These are phyloP conservation scores for Rhinopomastus cyanomelas DNA, from an alignment of 2,113 vertebrate genomes.

Conservation along the genomic window DNA sequence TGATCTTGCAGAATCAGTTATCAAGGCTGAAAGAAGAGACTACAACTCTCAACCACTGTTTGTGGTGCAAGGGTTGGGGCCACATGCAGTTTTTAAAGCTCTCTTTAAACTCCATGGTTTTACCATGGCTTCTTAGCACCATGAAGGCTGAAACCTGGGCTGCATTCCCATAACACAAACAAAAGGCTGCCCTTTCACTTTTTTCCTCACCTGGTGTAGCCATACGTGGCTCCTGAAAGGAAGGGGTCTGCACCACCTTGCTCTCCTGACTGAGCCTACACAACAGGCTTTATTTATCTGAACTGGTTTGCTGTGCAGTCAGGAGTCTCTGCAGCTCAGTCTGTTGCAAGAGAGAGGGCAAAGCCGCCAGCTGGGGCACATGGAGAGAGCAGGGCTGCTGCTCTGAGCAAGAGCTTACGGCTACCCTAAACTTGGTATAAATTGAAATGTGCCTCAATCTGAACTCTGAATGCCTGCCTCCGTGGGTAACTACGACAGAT, in stretches of 20 bases:
- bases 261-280: background rate
- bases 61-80: background rate
- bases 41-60: background rate
- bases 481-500: background rate
- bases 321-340: background rate
- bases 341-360: background rate
- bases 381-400: background rate
- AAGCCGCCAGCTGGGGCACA: background rate
- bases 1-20: background rate
- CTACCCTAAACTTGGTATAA: background rate
- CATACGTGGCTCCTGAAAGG: background rate
- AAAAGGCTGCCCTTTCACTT: background rate
- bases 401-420: background rate
- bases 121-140: background rate
- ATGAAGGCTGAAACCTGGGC: rapidly evolving
- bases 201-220: background rate
- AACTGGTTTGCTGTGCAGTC: background rate
- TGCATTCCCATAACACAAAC: background rate
- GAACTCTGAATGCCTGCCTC: background rate
- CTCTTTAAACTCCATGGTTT: background rate
- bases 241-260: background rate
- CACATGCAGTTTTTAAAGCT: background rate
- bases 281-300: background rate
- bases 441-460: background rate
- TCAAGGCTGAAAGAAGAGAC: background rate